Percentiles rank a stretch among this genome's conserved stretches.
Evolutionary conservation across 2,113 vertebrate genomes (phyloP).

Genomic region (Mustela lutreola): DNA sequence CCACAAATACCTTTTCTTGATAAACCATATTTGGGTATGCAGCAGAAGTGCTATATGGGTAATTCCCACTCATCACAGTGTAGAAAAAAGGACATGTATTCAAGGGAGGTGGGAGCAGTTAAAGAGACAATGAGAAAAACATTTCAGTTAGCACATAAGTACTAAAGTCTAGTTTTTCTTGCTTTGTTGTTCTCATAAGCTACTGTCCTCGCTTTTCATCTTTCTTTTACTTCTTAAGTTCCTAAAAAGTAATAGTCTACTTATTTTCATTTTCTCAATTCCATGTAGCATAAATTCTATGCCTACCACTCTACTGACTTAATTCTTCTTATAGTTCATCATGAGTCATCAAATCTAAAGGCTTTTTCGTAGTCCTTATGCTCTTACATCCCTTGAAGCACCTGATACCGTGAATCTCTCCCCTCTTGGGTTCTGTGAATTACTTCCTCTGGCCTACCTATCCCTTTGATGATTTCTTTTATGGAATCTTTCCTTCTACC

Average conservation of each 20-base stretch:
- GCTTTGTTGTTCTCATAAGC: not conserved
- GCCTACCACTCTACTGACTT: not conserved
- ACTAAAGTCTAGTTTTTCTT: not conserved
- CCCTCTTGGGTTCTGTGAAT: not conserved
- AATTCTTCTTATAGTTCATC: conserved; percentile 3
- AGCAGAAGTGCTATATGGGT: not conserved
- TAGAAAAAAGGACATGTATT: not conserved
- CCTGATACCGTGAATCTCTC: not conserved
- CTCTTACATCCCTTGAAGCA: not conserved
- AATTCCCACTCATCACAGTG: not conserved
- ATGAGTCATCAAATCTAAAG: not conserved
- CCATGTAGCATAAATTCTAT: not conserved
- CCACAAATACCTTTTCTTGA: conserved; percentile 12
- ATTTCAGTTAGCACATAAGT: not conserved
- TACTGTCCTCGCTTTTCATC: not conserved
- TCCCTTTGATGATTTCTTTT: conserved; percentile 10
- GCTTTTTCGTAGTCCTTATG: not conserved
- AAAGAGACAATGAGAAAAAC: not conserved
- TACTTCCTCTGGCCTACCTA: not conserved
- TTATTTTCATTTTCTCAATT: conserved; percentile 50
- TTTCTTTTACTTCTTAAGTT: conserved; percentile 1
- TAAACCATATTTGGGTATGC: not conserved
- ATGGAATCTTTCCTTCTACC: not conserved
- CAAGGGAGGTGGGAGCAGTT: not conserved
- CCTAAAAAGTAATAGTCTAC: not conserved